A percentile compares a stretch with the other conserved stretches of the same genome.
Evolutionary conservation across 2,797 vertebrate species (phyloP).

Genomic region (Lerista edwardsae): DNA sequence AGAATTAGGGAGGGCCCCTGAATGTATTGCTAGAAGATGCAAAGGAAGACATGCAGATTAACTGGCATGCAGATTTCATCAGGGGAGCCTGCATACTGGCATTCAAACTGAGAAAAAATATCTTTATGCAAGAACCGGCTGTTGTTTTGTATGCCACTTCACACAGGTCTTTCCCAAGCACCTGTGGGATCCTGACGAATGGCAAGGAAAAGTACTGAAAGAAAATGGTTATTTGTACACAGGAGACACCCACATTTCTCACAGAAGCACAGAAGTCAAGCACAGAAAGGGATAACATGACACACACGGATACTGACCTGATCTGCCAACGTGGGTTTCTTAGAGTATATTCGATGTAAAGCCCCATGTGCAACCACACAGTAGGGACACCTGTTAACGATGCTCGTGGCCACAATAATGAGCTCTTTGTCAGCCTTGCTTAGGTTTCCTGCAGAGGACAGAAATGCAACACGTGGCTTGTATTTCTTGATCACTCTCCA

Average conservation of each 20-base stretch:
- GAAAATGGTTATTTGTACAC: not conserved
- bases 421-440: conserved; percentile 88
- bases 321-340: conserved; percentile 84
- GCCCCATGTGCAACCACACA: conserved; percentile 87
- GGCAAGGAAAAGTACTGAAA: not conserved
- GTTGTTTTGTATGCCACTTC: not conserved
- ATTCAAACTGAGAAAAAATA: not conserved
- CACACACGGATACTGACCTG: conserved; percentile 75
- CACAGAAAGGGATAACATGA: not conserved
- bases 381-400: conserved; percentile 85
- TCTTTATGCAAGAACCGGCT: not conserved
- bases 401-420: conserved; percentile 86
- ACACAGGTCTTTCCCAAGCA: not conserved
- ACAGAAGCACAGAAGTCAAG: not conserved
- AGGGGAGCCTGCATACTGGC: not conserved
- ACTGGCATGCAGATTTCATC: not conserved
- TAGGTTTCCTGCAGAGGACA: conserved; percentile 76
- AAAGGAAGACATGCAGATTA: not conserved
- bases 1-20: not conserved
- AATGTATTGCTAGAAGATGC: not conserved
- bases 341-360: conserved; percentile 86
- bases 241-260: not conserved
- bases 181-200: not conserved
- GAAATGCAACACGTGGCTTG: not conserved
- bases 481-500: not conserved